These are phyloP conservation scores for Macaria notata DNA, from an alignment of 2,888 invertebrate species.

Conservation along the genomic window DNA sequence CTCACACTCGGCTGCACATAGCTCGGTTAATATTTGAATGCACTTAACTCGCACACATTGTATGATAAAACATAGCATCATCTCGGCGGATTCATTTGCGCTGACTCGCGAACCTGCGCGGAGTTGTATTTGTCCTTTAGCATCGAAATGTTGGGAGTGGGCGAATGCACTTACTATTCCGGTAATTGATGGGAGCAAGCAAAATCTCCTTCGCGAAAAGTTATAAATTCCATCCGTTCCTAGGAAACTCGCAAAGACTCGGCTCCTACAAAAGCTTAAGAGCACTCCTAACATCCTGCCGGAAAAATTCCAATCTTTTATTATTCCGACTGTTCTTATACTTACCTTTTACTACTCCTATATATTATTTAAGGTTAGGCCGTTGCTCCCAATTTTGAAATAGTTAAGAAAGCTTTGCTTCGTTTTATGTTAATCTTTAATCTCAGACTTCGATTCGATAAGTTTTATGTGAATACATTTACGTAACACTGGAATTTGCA, in stretches of 20 bases:
- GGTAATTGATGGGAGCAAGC: constrained; percentile 43
- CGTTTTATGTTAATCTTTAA: constrained; percentile 19
- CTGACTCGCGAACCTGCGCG: too few relatives aligned
- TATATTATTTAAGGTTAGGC: constrained; percentile 12
- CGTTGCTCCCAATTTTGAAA: constrained; percentile 9
- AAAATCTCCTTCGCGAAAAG: constrained; percentile 40
- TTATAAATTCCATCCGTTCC: constrained; percentile 47
- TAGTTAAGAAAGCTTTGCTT: constrained; percentile 17
- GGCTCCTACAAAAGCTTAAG: constrained; percentile 43
- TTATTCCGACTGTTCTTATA: constrained; percentile 36
- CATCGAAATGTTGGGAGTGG: constrained; percentile 3
- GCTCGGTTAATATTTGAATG: too few relatives aligned
- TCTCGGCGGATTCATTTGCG: too few relatives aligned
- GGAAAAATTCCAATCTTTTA: constrained; percentile 44
- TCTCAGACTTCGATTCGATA: constrained; percentile 16
- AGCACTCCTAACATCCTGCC: constrained; percentile 40
- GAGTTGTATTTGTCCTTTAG: not conserved
- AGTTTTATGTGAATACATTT: constrained; percentile 24
- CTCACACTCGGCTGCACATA: too few relatives aligned
- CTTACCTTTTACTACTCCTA: constrained; percentile 16
- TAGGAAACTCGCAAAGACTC: constrained; percentile 42
- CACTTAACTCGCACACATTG: too few relatives aligned
- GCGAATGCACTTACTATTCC: constrained; percentile 7
- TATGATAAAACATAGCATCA: too few relatives aligned
- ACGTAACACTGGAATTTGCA: constrained; percentile 1